Evolutionary conservation across 2,113 vertebrate genomes (phyloP).

Genomic region (Sinocyclocheilus anophthalmus): DNA sequence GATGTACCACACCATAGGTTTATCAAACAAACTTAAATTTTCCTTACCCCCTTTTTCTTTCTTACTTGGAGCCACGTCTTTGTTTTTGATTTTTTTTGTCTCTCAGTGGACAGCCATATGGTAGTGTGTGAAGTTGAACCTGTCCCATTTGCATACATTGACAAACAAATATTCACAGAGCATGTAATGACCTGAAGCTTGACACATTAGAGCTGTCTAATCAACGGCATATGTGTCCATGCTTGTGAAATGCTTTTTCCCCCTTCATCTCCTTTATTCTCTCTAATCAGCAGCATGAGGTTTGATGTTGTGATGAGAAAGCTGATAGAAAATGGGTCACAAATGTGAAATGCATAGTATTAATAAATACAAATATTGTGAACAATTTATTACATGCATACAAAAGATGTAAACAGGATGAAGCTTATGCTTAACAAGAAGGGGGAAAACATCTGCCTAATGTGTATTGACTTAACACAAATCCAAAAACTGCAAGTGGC

Average conservation of each 20-base stretch:
- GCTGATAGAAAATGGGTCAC: not conserved
- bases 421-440: not conserved
- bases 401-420: not conserved
- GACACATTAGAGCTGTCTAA: conserved; percentile 42
- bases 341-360: not conserved
- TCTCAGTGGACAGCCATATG: conserved; percentile 53
- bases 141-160: conserved; percentile 26
- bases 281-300: conserved; percentile 22
- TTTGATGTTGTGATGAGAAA: not conserved
- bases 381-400: not conserved
- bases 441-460: not conserved
- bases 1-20: not conserved
- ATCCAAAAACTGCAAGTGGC: not conserved
- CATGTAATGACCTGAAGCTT: conserved; percentile 44
- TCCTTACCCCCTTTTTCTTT: not conserved
- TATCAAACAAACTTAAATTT: not conserved
- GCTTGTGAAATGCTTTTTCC: conserved; percentile 9
- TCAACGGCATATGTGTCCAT: conserved; percentile 45
- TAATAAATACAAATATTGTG: not conserved
- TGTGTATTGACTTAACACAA: not conserved
- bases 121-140: conserved; percentile 35
- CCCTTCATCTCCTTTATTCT: conserved; percentile 22
- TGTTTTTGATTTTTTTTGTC: conserved; percentile 51
- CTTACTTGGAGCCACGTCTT: conserved; percentile 21
- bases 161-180: conserved; percentile 1